A percentile compares a stretch with the other conserved stretches of the same genome.
Conservation (phyloP, 2,888 invertebrate genomes). For the Scelioninae gen. 1 region DNA sequence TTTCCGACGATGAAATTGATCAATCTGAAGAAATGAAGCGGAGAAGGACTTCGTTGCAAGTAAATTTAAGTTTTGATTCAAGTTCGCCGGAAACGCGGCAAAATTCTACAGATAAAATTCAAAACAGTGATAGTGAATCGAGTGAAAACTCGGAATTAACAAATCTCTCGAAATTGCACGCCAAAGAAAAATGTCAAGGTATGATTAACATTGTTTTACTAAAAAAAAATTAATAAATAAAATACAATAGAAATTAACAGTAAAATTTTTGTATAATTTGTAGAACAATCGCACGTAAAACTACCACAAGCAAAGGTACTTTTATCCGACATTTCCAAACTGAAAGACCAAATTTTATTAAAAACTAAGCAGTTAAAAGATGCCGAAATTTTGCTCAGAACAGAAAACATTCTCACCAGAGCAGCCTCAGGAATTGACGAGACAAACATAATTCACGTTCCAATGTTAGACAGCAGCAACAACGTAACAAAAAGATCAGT, state of each 20-base stretch:
- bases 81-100: slow-evolving; percentile 11
- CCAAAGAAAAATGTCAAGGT: background rate
- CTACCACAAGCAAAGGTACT: slow-evolving; percentile 3
- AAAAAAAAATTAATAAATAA: background rate
- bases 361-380: slow-evolving; percentile 41
- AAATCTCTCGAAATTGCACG: background rate
- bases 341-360: slow-evolving; percentile 33
- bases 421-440: too few relatives aligned
- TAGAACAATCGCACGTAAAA: background rate
- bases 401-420: slow-evolving; percentile 6
- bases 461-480: background rate
- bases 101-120: slow-evolving; percentile 5
- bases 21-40: background rate
- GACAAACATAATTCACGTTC: too few relatives aligned
- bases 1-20: slow-evolving; percentile 1
- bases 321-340: slow-evolving; percentile 6
- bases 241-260: too few relatives aligned
- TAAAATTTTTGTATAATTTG: background rate
- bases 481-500: background rate
- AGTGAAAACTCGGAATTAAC: background rate
- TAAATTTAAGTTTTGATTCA: slow-evolving; percentile 29
- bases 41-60: slow-evolving; percentile 22
- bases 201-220: background rate
- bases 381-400: slow-evolving; percentile 24
- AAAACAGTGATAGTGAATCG: background rate